phyloP scores from a whole-genome alignment of 2,888 invertebrate genomes.

The Xestia rhomboidea region DNA sequence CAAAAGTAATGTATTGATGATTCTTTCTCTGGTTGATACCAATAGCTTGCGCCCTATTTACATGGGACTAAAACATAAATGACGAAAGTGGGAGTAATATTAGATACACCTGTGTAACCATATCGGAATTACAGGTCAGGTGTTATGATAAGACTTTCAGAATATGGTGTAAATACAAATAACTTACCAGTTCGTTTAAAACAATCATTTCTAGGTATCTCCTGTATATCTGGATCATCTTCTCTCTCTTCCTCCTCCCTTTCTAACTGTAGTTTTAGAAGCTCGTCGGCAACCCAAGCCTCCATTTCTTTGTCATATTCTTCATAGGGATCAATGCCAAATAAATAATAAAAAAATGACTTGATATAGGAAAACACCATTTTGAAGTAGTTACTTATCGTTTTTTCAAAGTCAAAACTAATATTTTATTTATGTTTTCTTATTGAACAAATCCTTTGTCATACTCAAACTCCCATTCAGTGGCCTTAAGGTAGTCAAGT shows the following conservation, averaged over 20 bases:
- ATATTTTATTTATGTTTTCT: conserved; percentile 39
- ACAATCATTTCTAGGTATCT: conserved; percentile 69
- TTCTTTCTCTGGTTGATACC: background rate
- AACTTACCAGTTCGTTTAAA: conserved; percentile 83
- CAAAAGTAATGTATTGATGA: background rate
- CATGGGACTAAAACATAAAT: background rate
- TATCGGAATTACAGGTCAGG: background rate
- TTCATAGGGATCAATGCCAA: conserved; percentile 66
- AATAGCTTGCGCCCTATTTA: background rate
- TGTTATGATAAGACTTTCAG: background rate
- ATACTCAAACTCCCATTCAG: conserved; percentile 95
- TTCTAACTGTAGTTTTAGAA: conserved; percentile 81
- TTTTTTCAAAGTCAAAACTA: background rate
- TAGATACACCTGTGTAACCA: background rate
- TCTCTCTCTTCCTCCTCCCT: conserved; percentile 56
- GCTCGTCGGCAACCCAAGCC: conserved; percentile 82
- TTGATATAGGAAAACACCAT: conserved; percentile 88
- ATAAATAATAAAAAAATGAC: conserved; percentile 82
- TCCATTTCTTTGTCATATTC: conserved; percentile 77
- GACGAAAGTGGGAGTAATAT: background rate
- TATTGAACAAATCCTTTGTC: conserved; percentile 92
- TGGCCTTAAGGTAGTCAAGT: conserved; percentile 94
- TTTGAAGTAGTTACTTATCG: background rate
- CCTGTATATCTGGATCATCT: conserved; percentile 23
- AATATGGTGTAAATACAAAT: background rate